Evolutionary conservation across 2,888 invertebrate species (phyloP), one percentile per base, ranked within the genome.

Genomic region (Chrysina gloriosa): DNA sequence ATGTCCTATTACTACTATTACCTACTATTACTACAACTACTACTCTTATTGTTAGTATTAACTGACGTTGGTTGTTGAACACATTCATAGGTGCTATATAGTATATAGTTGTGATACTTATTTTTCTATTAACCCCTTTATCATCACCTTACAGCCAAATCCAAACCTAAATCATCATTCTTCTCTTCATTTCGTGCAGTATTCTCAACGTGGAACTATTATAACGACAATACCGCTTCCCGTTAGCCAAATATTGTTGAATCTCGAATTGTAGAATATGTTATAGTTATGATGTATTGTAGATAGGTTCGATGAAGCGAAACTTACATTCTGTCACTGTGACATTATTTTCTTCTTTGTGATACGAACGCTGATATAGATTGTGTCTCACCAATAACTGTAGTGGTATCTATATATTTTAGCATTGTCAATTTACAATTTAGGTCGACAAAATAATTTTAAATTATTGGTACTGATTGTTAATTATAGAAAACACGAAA

Each of bases 91-190:
- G 58, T 42, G 42, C 58, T 61, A 42, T 31, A 52, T 31, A 25
- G 7, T 16, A 14, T 31, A 52, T 42, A 21, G 58, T 61, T 25
- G 58, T 61, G 42, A 61, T 42, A 61, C 58, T 61, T 61, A 61
- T 61, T 61, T 61, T 61, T 61, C 39, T 61, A 61, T 42, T 61
- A 27, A 25, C 42, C 6, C 45, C 58, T 61, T 31, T 42, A n/a
- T n/a, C n/a, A n/a, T n/a, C n/a, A n/a, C n/a, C n/a, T n/a, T n/a
- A n/a, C n/a, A n/a, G n/a, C n/a, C n/a, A n/a, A n/a, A n/a, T n/a
- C n/a, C 14, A n/a, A 31, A 9, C 27, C 7, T 7, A 7, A 19
- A 9, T 61, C 19, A 61, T 27, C 16, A 29, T 6, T 23, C 16
- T 7, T 27, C 9, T n/a, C 6, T 29, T 14, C n/a, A 9, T 25